Evolutionary conservation across 2,888 invertebrate genomes (phyloP).

Genomic region (Strigamia crassipes): DNA sequence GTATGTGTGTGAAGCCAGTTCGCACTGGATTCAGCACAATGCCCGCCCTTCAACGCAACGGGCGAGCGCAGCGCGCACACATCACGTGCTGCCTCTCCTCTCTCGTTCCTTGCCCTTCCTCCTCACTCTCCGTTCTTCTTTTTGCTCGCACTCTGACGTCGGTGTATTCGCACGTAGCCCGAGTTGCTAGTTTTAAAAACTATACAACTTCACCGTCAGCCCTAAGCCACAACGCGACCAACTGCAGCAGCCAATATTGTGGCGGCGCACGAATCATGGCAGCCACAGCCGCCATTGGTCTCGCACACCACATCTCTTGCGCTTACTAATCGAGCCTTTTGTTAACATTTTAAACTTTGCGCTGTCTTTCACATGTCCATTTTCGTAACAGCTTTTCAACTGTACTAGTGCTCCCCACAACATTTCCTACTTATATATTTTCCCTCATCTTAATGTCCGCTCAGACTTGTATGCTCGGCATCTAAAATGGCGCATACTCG

Average conservation of each 20-base stretch:
- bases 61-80: slow-evolving; percentile 38
- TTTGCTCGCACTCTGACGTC: slow-evolving; percentile 26
- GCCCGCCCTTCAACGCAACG: slow-evolving; percentile 37
- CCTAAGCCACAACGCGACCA: slow-evolving; percentile 20
- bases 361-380: not conserved
- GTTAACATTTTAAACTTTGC: not conserved
- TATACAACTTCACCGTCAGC: not conserved
- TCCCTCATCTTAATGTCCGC: not conserved
- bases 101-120: slow-evolving; percentile 31
- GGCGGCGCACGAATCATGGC: slow-evolving; percentile 33
- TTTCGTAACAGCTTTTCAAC: not conserved
- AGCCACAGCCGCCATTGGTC: slow-evolving; percentile 38
- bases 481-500: slow-evolving; percentile 4
- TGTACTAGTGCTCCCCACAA: not conserved
- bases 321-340: not conserved
- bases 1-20: slow-evolving; percentile 36
- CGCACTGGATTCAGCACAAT: slow-evolving; percentile 29
- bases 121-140: slow-evolving; percentile 26
- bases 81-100: slow-evolving; percentile 20
- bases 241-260: slow-evolving; percentile 38
- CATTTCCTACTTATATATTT: not conserved
- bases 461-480: not conserved
- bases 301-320: not conserved
- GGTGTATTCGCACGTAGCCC: not conserved
- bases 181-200: not conserved